Base-by-base conservation (phyloP, 1,140 invertebrate genomes). In the Drosophila rhopaloa region DNA sequence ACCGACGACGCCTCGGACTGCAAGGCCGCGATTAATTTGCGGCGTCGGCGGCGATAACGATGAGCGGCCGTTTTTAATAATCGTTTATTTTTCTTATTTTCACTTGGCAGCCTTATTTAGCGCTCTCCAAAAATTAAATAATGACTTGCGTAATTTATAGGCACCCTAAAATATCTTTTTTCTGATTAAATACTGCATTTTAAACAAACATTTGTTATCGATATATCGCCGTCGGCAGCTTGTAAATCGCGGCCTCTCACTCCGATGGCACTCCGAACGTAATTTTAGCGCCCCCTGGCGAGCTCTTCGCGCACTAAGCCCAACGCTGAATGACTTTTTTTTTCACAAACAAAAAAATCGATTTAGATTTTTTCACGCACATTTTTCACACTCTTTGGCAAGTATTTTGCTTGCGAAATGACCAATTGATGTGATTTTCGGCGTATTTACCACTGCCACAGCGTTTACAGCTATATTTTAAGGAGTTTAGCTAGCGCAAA, bases 341-440 rank as follows among this genome's bases (percentile, higher is more conserved):
- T 76, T 75, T 91, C 79, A 86, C 77, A 91, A 85, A 85, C 76
- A 90, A 86, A 71, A 91, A 91, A 91, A 91, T 91, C 90, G 82
- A 91, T 91, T 88, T 66, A 88, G 48, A 75, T 73, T 88, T 86
- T 91, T 91, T 92, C 90, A 91, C 88, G 75, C 86, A 82, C 76
- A 76, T 78, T 91, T 91, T 85, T 83, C 79, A 53, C 79, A 79
- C 58, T 71, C 51, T 84, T 66, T 66, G 66, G 54, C 40, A 54
- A 48, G 50, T 53, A 40, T 35, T 51, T 9, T 9, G 32, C 47
- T 55, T 57, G 27, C 47, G 53, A 29, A 54, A 61, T 40, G 53
- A 63, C 43, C 14, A 88, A 83, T 76, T 60, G 61, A 88, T 66
- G 51, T 68, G 54, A 59, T 27, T 71, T 79, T 40, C 58, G 67